Evolutionary conservation across 2,113 vertebrate genomes (phyloP).

Genomic region (Pituophis catenifer): DNA sequence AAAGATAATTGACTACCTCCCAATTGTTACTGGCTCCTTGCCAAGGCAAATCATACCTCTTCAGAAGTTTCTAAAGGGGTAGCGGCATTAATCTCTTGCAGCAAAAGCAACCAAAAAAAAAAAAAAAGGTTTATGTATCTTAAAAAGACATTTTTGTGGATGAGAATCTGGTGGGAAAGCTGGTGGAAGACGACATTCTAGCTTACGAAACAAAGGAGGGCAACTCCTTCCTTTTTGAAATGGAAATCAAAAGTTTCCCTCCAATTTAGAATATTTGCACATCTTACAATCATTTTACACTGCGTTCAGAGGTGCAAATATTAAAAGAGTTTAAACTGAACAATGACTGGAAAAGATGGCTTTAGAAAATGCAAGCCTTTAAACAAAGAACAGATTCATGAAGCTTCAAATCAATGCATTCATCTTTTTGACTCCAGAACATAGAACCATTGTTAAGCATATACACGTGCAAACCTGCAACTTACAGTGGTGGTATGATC

Average conservation of each 20-base stretch:
- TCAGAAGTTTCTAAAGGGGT: background rate
- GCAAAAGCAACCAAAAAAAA: background rate
- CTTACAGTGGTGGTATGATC: background rate
- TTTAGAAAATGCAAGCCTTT: background rate
- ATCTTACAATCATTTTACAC: background rate
- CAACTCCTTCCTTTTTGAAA: background rate
- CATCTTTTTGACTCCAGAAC: background rate
- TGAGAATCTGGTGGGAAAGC: background rate
- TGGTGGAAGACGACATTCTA: background rate
- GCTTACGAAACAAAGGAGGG: background rate
- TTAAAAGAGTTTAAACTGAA: background rate
- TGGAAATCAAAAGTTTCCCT: background rate
- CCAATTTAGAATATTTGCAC: background rate
- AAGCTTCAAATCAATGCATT: background rate
- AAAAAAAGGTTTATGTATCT: background rate
- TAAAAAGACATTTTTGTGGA: background rate
- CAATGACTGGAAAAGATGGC: background rate
- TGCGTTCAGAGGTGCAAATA: no score
- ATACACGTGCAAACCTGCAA: background rate
- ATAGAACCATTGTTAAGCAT: background rate
- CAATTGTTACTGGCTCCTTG: slow-evolving; percentile 7
- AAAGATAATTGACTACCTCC: slow-evolving; percentile 5
- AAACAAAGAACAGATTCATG: background rate
- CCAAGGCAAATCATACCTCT: background rate
- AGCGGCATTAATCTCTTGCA: background rate